Percentiles rank a stretch among this genome's conserved stretches.
phyloP scores from a whole-genome alignment of 2,797 vertebrate genomes.

The Huso huso region DNA sequence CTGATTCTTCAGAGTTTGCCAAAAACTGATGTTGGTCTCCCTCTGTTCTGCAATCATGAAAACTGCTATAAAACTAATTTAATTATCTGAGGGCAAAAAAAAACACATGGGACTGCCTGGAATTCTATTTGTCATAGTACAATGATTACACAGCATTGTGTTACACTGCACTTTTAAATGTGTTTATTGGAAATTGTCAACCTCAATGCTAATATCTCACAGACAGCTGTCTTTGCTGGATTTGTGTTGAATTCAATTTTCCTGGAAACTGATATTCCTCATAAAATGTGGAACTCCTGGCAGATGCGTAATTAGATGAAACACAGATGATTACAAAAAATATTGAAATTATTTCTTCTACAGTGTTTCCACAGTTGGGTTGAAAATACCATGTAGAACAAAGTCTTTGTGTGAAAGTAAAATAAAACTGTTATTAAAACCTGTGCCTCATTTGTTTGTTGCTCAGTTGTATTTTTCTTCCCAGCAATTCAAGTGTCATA shows the following conservation, averaged over 20 bases:
- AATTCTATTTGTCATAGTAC: conserved; percentile 65
- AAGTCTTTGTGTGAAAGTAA: too few species aligned
- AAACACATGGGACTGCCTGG: conserved; percentile 55
- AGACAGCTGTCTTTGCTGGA: conserved; percentile 55
- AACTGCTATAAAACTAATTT: conserved; percentile 52
- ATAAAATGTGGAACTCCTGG: conserved; percentile 86
- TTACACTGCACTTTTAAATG: conserved; percentile 60
- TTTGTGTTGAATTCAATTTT: conserved; percentile 64
- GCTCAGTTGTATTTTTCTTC: too few species aligned
- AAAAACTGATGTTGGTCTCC: neutral
- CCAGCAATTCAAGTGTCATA: too few species aligned
- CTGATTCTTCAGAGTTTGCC: too few species aligned
- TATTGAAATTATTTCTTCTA: conserved; percentile 68
- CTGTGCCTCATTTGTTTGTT: too few species aligned
- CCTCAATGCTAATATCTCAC: conserved; percentile 75
- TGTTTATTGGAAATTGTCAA: conserved; percentile 87
- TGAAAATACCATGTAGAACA: too few species aligned
- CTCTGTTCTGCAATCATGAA: conserved; percentile 53
- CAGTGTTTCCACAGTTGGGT: conserved; percentile 7
- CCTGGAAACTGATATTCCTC: conserved; percentile 77
- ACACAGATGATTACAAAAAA: conserved; percentile 82
- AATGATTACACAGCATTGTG: conserved; percentile 60
- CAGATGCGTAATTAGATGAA: conserved; percentile 91
- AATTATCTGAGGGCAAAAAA: conserved; percentile 56
- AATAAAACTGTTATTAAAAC: too few species aligned